Evolutionary conservation across 2,888 invertebrate species (phyloP), one percentile per base, ranked within the genome.

Genomic region (Himalopsyche anomala): DNA sequence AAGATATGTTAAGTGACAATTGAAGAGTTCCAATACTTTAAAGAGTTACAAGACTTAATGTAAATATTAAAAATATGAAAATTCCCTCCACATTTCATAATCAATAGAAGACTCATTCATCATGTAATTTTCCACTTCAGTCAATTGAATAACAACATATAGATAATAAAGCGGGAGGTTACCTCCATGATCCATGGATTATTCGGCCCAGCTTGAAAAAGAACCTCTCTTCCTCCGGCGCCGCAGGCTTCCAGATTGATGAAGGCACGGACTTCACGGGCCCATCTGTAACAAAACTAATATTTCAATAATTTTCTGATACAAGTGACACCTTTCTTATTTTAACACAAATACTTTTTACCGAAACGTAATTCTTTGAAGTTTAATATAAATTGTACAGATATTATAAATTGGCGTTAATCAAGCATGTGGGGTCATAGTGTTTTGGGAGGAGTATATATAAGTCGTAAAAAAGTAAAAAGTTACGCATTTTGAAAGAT

Each of bases 231-330:
- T 0, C 97, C 98, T 85, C 97, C 98, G 81, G 97, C 96, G 85
- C 98, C 98, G 91, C 97, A 97, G 86, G 97, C 96, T 92, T 98
- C 98, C 86, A 98, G 91, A 93, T 98, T 98, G 89, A 98, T 94
- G 92, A 98, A 97, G 3, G 96, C 96, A 89, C 92, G 92, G 90
- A 94, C 93, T 89, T 95, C 92, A 89, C 93, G 92, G 0, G 96
- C 96, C 98, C 97, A 98, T 89, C 91, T 93, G 89, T 17, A 83
- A 55, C 5, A 74, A 62, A 55, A 85, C 36, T 82, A 69, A 74
- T 74, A 74, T 38, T 74, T 74, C 74, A 74, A 74, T 36, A 19
- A 74, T 38, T 74, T 62, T 62, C 62, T 19, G 19, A 62, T 19
- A 62, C 19, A 62, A 5, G 1, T 51, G 9, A 51, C 6, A 12